These are phyloP conservation scores for Platerodrilus igneus DNA, from an alignment of 2,888 invertebrate species.

Conservation along the genomic window DNA sequence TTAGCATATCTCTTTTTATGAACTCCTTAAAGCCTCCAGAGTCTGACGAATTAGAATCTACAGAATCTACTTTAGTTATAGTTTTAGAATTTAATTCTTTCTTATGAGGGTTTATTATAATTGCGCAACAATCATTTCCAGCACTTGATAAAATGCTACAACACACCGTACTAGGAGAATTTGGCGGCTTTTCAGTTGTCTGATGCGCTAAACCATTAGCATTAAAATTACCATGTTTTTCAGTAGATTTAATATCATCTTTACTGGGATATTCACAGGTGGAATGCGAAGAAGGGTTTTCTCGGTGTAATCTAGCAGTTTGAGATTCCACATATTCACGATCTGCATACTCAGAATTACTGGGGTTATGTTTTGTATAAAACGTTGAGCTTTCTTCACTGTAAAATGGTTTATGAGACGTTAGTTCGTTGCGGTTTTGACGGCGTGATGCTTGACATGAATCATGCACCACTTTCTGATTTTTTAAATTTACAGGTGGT, in stretches of 20 bases:
- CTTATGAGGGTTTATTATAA: constrained; percentile 41
- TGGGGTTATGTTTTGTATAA: constrained; percentile 10
- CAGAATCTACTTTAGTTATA: constrained; percentile 45
- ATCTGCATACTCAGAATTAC: constrained; percentile 8
- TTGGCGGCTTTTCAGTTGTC: constrained; percentile 41
- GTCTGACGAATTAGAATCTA: constrained; percentile 48
- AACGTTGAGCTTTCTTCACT: constrained; percentile 9
- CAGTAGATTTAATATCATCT: constrained; percentile 29
- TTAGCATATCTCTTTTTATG: constrained; percentile 39
- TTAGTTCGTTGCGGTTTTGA: constrained; percentile 5
- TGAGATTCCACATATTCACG: neutral
- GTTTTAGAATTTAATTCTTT: constrained; percentile 42
- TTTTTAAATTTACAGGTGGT: constrained; percentile 44
- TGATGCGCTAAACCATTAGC: constrained; percentile 32
- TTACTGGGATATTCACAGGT: constrained; percentile 12
- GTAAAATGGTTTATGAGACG: neutral
- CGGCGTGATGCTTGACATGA: neutral
- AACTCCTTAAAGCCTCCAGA: constrained; percentile 50
- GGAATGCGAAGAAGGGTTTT: neutral
- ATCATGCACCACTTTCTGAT: constrained; percentile 21
- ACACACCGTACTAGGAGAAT: constrained; percentile 47
- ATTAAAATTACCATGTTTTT: constrained; percentile 42
- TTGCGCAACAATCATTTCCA: constrained; percentile 48
- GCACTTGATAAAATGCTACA: constrained; percentile 48
- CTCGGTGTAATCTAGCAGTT: neutral